These are phyloP conservation scores for Lasioglossum oenotherae DNA, from an alignment of 2,888 invertebrate species.

Conservation along the genomic window DNA sequence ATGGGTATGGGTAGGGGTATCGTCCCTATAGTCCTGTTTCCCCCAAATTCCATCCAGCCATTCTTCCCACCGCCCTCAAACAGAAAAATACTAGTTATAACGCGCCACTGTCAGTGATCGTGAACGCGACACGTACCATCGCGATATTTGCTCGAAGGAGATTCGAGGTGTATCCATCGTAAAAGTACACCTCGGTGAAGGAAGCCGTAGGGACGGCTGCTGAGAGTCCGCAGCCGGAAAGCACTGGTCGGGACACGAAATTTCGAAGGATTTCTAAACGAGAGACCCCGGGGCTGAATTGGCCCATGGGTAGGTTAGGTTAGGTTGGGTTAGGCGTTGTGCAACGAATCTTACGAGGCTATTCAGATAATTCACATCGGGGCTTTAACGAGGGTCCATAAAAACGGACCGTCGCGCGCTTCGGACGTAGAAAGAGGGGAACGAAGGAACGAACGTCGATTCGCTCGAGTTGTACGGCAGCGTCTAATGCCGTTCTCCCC, in stretches of 20 bases:
- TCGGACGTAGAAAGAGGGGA: not conserved
- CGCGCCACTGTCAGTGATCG: not conserved
- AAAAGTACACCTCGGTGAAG: not conserved
- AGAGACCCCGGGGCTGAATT: constrained; percentile 17
- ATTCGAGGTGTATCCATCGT: not conserved
- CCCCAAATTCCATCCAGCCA: too few relatives aligned
- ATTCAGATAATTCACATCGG: constrained; percentile 63
- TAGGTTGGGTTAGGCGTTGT: too few relatives aligned
- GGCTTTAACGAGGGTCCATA: constrained; percentile 67
- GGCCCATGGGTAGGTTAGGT: constrained; percentile 11
- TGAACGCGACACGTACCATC: not conserved
- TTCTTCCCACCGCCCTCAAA: too few relatives aligned
- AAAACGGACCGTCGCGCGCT: constrained; percentile 47
- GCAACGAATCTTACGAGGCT: constrained; percentile 50
- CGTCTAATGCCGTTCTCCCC: constrained; percentile 16
- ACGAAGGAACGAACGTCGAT: constrained; percentile 55
- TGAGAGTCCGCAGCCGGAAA: not conserved
- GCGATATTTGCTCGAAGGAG: not conserved
- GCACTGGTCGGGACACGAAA: constrained; percentile 33
- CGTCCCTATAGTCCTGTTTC: too few relatives aligned
- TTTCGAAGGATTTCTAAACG: constrained; percentile 29
- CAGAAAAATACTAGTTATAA: too few relatives aligned
- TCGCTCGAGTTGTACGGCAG: constrained; percentile 20
- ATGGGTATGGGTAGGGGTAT: too few relatives aligned
- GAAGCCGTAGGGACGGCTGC: not conserved